Evolutionary conservation across 1,140 invertebrate species (phyloP).

Genomic region (Phortica variegata): DNA sequence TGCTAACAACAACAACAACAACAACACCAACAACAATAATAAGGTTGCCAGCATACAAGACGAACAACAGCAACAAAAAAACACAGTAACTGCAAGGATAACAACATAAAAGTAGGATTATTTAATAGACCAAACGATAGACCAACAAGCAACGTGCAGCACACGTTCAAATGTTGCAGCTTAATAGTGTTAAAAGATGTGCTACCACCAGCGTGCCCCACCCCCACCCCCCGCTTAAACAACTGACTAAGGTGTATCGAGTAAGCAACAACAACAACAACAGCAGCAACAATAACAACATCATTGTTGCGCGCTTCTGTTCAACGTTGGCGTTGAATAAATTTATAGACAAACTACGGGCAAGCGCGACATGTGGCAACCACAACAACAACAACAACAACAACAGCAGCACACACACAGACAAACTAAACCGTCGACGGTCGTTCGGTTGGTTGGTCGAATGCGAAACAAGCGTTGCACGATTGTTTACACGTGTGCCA

Average conservation of each 20-base stretch:
- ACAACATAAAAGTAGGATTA: slow-evolving; percentile 46
- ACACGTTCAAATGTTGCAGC: slow-evolving; percentile 13
- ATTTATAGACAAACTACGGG: no score
- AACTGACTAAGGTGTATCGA: no score
- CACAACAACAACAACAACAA: no score
- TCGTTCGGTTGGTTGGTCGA: no score
- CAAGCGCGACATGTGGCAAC: no score
- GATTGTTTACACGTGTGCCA: no score
- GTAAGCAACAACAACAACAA: no score
- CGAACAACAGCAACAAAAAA: slow-evolving; percentile 3
- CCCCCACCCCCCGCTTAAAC: no score
- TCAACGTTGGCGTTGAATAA: no score
- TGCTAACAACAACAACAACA: slow-evolving; percentile 18
- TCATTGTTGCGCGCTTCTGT: no score
- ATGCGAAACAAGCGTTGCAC: slow-evolving; percentile 26
- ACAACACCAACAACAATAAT: slow-evolving; percentile 6
- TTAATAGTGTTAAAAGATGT: slow-evolving; percentile 7
- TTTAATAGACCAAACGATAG: slow-evolving; percentile 45
- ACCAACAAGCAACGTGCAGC: not conserved
- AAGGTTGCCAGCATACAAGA: not conserved
- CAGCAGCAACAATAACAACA: no score
- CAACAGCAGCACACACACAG: slow-evolving; percentile 1
- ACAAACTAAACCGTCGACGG: not conserved
- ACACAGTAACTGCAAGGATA: slow-evolving; percentile 15
- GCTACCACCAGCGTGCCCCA: not conserved